Percentiles rank a stretch among this genome's conserved stretches.
Evolutionary conservation across 2,797 vertebrate genomes (phyloP).

Genomic region (Molossus alvarezi): DNA sequence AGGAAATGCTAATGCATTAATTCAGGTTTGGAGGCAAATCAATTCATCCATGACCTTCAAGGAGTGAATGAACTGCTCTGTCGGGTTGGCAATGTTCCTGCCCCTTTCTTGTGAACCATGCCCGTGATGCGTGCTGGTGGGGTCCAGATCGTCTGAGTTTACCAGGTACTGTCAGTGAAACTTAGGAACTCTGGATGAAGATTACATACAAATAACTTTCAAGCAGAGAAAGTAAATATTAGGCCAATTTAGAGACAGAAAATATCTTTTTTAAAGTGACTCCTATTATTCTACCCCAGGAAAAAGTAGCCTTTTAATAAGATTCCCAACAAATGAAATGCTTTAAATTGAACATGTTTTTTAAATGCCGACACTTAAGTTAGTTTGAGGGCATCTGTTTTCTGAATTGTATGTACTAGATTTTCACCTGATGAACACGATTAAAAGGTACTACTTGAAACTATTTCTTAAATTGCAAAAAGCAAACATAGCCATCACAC

Average conservation of each 20-base stretch:
- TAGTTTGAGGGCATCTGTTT: slow-evolving; percentile 69
- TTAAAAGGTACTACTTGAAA: slow-evolving; percentile 59
- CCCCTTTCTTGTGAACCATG: not conserved
- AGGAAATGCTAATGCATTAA: slow-evolving; percentile 3
- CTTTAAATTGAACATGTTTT: slow-evolving; percentile 50
- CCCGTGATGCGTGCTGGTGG: not conserved
- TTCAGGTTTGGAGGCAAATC: not conserved
- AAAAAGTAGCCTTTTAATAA: not conserved
- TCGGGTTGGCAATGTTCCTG: not conserved
- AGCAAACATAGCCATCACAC: slow-evolving; percentile 68
- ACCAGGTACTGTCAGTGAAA: not conserved
- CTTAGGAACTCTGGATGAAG: not conserved
- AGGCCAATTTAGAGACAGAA: slow-evolving; percentile 44
- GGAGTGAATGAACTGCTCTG: slow-evolving; percentile 49
- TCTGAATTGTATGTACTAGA: slow-evolving; percentile 72
- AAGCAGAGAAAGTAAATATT: slow-evolving; percentile 59
- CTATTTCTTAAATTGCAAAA: slow-evolving; percentile 67
- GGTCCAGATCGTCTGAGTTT: not conserved
- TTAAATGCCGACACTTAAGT: slow-evolving; percentile 11
- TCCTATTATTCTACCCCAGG: not conserved
- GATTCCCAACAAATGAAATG: slow-evolving; percentile 7
- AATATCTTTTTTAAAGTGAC: slow-evolving; percentile 43
- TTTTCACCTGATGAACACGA: slow-evolving; percentile 71
- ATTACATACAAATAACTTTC: slow-evolving; percentile 25
- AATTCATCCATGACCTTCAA: slow-evolving; percentile 26